Evolutionary conservation across 2,888 invertebrate genomes (phyloP), one percentile per base, ranked within the genome.

Genomic region (Ectemnius continuus): DNA sequence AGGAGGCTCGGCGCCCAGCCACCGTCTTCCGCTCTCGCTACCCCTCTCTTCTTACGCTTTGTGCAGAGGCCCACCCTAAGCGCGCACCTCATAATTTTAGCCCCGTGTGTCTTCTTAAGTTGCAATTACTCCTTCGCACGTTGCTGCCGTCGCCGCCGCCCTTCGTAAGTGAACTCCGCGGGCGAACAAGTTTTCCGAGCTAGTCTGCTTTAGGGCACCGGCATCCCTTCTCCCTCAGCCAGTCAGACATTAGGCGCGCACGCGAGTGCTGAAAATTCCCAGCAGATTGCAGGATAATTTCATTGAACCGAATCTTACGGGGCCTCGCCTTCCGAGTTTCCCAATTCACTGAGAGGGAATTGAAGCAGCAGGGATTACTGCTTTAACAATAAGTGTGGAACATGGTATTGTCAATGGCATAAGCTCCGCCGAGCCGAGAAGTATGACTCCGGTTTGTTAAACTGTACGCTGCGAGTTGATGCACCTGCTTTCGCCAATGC

Each of bases 61-160:
- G 48, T 63, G 56, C 56, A 18, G 36, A 72, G 65, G 67, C 63
- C 63, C 23, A 5, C 6, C 36, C 1, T 59, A 36, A 67, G 65
- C 59, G 36, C 20, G 68, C 61, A 59, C 61, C 67, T 76, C 70
- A 67, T 74, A 76, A 79, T 76, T 76, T 61, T 66, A 73, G 52
- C 70, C 59, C 46, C 57, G 52, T 47, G 73, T 60, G 66, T 72
- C 73, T 78, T 71, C 66, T 75, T 63, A 67, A 74, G 62, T 72
- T 57, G 45, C 62, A n/a, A 63, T 70, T 70, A 73, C 62, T 56
- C 58, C 56, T 28, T 58, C 65, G 20, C 63, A 36, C 79, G 69
- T 61, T 64, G 52, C 4, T 16, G 52, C 23, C 2, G n/a, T n/a
- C 23, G 23, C 23, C 23, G 3, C 36, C 36, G 6, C 62, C 45